Percentiles rank a stretch among this genome's conserved stretches.
phyloP scores from a whole-genome alignment of 2,113 vertebrate genomes.

The Beaufortia kweichowensis region DNA sequence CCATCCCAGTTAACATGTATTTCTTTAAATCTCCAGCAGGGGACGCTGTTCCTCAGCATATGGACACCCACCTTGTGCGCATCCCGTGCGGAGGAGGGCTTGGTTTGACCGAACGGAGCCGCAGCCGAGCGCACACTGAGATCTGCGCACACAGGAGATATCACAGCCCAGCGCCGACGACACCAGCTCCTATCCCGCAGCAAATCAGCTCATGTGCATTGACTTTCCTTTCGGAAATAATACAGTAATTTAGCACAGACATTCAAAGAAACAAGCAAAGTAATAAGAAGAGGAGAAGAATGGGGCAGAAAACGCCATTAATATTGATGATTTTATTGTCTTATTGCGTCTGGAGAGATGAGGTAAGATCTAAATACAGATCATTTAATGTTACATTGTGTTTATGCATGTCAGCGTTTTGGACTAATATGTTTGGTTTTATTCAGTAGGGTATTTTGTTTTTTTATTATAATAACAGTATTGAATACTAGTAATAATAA shows the following conservation, averaged over 20 bases:
- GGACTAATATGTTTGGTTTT: background rate
- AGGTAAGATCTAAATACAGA: constrained; percentile 45
- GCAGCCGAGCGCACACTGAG: constrained; percentile 17
- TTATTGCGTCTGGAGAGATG: constrained; percentile 50
- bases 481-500: too few relatives aligned
- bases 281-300: constrained; percentile 33
- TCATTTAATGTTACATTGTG: background rate
- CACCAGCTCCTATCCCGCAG: constrained; percentile 21
- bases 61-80: constrained; percentile 5
- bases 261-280: background rate
- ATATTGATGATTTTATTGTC: constrained; percentile 53
- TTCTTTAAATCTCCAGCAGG: background rate
- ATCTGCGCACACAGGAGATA: constrained; percentile 38
- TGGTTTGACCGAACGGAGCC: constrained; percentile 21
- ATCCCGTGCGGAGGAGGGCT: constrained; percentile 33
- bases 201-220: background rate
- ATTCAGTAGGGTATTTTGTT: background rate
- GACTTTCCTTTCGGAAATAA: background rate
- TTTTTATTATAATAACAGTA: background rate
- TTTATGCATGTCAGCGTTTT: background rate
- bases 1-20: background rate
- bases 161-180: constrained; percentile 37
- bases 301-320: constrained; percentile 47
- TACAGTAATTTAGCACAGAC: background rate
- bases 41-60: constrained; percentile 13